phyloP scores from a whole-genome alignment of 2,113 vertebrate genomes.

The Amphiprion percula region DNA sequence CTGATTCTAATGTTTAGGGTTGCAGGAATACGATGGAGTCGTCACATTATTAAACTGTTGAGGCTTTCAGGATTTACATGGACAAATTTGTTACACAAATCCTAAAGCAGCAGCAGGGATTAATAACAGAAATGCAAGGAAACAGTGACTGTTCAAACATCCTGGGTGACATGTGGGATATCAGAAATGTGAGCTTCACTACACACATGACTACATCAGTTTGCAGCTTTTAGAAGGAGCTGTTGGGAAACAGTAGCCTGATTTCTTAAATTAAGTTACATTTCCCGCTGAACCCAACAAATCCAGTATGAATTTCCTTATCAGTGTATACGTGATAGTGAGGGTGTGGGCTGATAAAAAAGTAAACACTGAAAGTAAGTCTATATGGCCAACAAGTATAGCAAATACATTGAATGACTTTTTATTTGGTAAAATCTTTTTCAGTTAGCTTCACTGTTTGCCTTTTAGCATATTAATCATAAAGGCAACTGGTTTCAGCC shows the following conservation, averaged over 20 bases:
- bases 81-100: neutral
- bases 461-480: conserved; percentile 78
- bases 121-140: neutral
- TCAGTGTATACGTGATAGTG: conserved; percentile 11
- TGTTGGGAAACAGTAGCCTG: conserved; percentile 3
- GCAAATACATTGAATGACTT: conserved; percentile 68
- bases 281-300: conserved; percentile 15
- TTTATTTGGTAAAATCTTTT: conserved; percentile 65
- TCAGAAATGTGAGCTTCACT: neutral
- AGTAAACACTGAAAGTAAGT: conserved; percentile 34
- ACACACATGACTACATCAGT: neutral
- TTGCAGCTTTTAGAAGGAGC: conserved; percentile 26
- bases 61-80: neutral
- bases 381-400: conserved; percentile 29
- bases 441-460: conserved; percentile 68
- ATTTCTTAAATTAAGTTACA: conserved; percentile 18
- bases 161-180: neutral
- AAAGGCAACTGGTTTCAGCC: conserved; percentile 69
- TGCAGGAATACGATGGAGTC: neutral
- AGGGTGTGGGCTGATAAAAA: conserved; percentile 16
- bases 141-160: conserved; percentile 7
- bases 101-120: neutral
- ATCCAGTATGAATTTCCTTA: conserved; percentile 23
- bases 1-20: too few relatives aligned
- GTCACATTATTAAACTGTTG: too few relatives aligned